Evolutionary conservation across 1,140 invertebrate species (phyloP), one percentile per base, ranked within the genome.

Genomic region (Plodia interpunctella): DNA sequence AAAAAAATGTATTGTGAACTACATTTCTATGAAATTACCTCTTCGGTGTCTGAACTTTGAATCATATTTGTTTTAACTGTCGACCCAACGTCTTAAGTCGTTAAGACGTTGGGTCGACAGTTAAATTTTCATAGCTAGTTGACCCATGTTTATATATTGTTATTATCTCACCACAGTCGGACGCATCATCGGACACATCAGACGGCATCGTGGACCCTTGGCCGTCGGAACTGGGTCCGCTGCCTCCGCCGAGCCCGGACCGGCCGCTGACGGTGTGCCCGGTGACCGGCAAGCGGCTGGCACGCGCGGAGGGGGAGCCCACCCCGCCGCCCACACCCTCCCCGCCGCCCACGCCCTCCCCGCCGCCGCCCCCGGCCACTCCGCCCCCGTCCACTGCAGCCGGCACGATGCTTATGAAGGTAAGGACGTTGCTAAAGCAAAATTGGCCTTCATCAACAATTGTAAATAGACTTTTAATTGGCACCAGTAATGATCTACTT

Each of bases 221-320:
- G 80, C 91, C 92, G 1, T 76, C 79, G 3, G 91, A 92, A 11
- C 78, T 92, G n/a, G 91, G 91, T 32, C 83, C 91, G 4, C 85
- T 93, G 21, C 91, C 92, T 65, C 92, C 94, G 0, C 91, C 93
- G 1, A 94, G 92, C 77, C 94, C 94, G 25, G 92, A 93, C 4
- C 87, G 92, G 25, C 92, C 93, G 38, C 92, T 95, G 38, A 93
- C 93, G 8, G 82, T 95, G 44, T 94, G 93, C 74, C 94, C 94
- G 8, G 68, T 91, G 1, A 94, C 94, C 0, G 94, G 94, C 10
- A 91, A 92, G 61, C 91, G 94, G 15, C 91, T 94, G n/a, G 93
- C 92, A 18, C 80, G 90, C 59, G 92, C 93, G 0, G 93, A 94
- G 80, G 93, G 93, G 9, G 93, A 94, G 76, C 92, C 93, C 9